Conservation (phyloP, 2,797 vertebrate genomes). For the Anguilla marmorata region DNA sequence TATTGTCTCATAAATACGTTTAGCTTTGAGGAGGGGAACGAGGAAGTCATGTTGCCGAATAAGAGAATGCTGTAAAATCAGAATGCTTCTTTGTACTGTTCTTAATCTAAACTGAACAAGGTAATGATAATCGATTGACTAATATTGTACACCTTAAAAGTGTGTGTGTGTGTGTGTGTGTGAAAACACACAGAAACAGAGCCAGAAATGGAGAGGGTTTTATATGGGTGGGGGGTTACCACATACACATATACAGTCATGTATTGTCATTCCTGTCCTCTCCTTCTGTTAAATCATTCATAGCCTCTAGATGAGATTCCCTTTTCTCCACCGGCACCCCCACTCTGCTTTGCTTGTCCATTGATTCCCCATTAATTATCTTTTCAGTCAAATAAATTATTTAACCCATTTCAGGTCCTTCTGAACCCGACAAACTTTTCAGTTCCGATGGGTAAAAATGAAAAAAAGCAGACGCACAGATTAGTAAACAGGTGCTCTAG, state of each 20-base stretch:
- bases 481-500: conserved; percentile 25
- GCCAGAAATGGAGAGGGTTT: background rate
- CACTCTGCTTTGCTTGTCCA: conserved; percentile 45
- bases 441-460: background rate
- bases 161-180: background rate
- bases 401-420: conserved; percentile 65
- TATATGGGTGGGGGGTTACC: conserved; percentile 8
- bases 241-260: conserved; percentile 44
- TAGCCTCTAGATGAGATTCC: conserved; percentile 69
- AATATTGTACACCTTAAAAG: background rate
- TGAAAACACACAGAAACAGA: background rate
- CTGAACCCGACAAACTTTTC: background rate
- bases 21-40: background rate
- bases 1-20: background rate
- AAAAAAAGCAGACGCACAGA: background rate
- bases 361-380: conserved; percentile 70
- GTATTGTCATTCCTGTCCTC: conserved; percentile 75
- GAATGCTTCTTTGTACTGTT: background rate
- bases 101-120: background rate
- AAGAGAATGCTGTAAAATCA: background rate
- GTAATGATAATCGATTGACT: background rate
- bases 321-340: conserved; percentile 48
- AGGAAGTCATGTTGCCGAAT: too few species aligned
- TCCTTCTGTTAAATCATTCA: conserved; percentile 75
- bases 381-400: conserved; percentile 74